Evolutionary conservation across 2,888 invertebrate genomes (phyloP), one percentile per base, ranked within the genome.

Genomic region (Leucoptera coffeella): DNA sequence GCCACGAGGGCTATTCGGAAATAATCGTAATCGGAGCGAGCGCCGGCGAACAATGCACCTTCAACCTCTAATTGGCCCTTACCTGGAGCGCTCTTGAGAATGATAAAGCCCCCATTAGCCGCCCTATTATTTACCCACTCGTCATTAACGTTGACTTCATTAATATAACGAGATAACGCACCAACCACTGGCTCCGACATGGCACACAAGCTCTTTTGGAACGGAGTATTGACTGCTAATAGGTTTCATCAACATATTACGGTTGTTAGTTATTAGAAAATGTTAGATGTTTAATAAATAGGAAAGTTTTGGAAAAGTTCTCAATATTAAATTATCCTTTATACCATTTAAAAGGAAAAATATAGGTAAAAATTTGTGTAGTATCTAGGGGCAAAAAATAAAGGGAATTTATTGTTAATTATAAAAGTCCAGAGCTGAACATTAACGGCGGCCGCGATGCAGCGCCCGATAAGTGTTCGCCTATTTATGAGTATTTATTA

Each of bases 51-150:
- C 67, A 67, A 69, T 67, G 54, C 65, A 65, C 64, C 59, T 62
- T 52, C 57, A 59, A 64, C 53, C 57, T 61, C 65, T 69, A 69
- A 69, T 69, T 69, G 69, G 69, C 69, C 65, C 69, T 69, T 67
- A 67, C 69, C 69, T 65, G 64, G 53, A 67, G 69, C 67, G 62
- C 59, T 65, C 67, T 69, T 61, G 61, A 67, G 65, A 69, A 69
- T 69, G 69, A 69, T 67, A 67, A 67, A 67, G 69, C 65, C 61
- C 59, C 67, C 64, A 69, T 69, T 69, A 69, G 67, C 64, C 61
- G 60, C 64, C 67, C 67, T 69, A 69, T 69, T 67, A 69, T 69
- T 69, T 69, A 69, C 67, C 67, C 67, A 67, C 67, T 69, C 69
- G 64, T 67, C 67, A 69, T 69, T 69, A 69, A 65, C 61, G 67